A percentile compares a stretch with the other conserved stretches of the same genome.
Evolutionary conservation across 1,140 invertebrate genomes (phyloP).

Genomic region (Helicoverpa armigera): DNA sequence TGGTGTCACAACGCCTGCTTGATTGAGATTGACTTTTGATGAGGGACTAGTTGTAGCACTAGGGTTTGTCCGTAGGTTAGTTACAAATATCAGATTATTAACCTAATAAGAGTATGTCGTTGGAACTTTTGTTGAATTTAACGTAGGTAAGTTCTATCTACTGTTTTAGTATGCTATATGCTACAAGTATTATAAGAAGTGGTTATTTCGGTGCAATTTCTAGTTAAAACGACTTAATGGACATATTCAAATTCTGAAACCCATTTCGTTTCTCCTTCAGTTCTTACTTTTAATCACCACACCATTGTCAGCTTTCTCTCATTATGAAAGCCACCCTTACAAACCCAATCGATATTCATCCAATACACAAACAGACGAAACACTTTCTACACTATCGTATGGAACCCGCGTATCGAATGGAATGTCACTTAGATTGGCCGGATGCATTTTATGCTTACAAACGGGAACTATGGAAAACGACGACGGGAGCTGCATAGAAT

Average conservation of each 20-base stretch:
- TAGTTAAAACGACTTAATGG: too few relatives aligned
- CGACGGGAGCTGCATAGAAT: slow-evolving; percentile 24
- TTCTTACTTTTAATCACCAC: too few relatives aligned
- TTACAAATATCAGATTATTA: too few relatives aligned
- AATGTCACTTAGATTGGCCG: slow-evolving; percentile 37
- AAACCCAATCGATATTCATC: slow-evolving; percentile 18
- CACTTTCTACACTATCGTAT: slow-evolving; percentile 32
- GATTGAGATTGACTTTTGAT: slow-evolving; percentile 48
- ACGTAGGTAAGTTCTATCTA: too few relatives aligned
- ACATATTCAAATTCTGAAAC: too few relatives aligned
- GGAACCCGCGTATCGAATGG: slow-evolving; percentile 30
- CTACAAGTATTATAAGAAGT: too few relatives aligned
- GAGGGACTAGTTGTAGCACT: background rate
- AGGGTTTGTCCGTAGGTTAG: background rate
- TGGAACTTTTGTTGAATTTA: too few relatives aligned
- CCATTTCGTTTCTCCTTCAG: too few relatives aligned
- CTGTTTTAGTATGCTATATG: too few relatives aligned
- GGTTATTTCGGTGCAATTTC: too few relatives aligned
- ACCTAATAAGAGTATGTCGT: too few relatives aligned
- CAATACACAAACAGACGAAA: slow-evolving; percentile 21
- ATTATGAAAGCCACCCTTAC: background rate
- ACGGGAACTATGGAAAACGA: slow-evolving; percentile 39
- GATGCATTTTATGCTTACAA: slow-evolving; percentile 41
- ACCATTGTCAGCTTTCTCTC: background rate
- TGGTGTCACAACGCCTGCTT: slow-evolving; percentile 38